phyloP scores from a whole-genome alignment of 1,140 invertebrate species.

The Drosophila repleta region DNA sequence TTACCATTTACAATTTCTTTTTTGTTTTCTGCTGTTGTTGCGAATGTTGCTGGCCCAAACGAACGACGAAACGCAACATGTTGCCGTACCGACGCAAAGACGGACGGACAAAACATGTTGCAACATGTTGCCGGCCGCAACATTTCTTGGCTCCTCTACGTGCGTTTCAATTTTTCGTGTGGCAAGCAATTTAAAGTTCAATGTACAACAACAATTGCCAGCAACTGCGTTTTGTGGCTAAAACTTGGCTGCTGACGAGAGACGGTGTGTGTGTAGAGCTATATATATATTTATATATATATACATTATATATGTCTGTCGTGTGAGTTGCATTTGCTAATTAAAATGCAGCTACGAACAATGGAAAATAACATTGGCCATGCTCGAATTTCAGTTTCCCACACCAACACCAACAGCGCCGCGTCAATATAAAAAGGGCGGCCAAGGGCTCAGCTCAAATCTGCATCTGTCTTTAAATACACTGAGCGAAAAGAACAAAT shows the following conservation, averaged over 20 bases:
- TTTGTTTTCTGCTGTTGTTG: slow-evolving; percentile 10
- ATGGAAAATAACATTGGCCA: slow-evolving; percentile 49
- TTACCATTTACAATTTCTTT: slow-evolving; percentile 49
- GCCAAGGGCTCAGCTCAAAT: not conserved
- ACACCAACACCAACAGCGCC: slow-evolving; percentile 10
- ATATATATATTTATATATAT: slow-evolving; percentile 1
- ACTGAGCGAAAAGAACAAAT: too few relatives aligned
- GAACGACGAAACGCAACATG: slow-evolving; percentile 1
- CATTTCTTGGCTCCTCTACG: slow-evolving; percentile 19
- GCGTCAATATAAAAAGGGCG: slow-evolving; percentile 34
- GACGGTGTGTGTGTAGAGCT: not conserved
- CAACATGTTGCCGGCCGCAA: slow-evolving; percentile 14
- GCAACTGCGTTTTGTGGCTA: slow-evolving; percentile 36
- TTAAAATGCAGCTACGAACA: slow-evolving; percentile 54
- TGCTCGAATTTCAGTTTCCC: slow-evolving; percentile 49
- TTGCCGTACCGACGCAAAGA: slow-evolving; percentile 4
- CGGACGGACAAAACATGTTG: slow-evolving; percentile 16
- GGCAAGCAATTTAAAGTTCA: slow-evolving; percentile 59
- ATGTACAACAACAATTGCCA: slow-evolving; percentile 61
- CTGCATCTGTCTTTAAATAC: slow-evolving; percentile 9
- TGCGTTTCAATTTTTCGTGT: slow-evolving; percentile 42
- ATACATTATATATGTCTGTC: slow-evolving; percentile 13
- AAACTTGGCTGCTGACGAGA: slow-evolving; percentile 23
- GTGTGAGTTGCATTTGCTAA: slow-evolving; percentile 57
- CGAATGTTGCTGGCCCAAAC: slow-evolving; percentile 24